These are phyloP conservation scores for Amblyraja radiata DNA, from an alignment of 2,797 vertebrate genomes.

Conservation along the genomic window DNA sequence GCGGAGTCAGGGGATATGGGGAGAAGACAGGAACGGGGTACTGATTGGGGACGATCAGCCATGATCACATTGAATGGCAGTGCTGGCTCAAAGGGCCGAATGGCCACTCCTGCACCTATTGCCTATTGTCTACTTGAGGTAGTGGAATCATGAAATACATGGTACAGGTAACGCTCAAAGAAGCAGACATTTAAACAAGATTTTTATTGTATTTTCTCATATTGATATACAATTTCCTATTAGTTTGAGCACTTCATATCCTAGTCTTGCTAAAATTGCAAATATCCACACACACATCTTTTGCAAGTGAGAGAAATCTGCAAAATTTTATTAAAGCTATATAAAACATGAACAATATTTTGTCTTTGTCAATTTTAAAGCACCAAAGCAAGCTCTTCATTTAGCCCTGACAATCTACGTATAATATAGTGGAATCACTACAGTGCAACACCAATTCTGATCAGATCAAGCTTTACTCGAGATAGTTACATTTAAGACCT, in stretches of 20 bases:
- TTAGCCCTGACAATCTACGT: conserved; percentile 18
- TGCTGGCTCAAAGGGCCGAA: too few relatives aligned
- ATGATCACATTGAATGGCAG: too few relatives aligned
- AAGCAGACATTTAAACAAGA: not conserved
- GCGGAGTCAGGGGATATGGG: too few relatives aligned
- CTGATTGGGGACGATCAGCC: too few relatives aligned
- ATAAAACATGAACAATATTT: conserved; percentile 21
- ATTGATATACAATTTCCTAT: not conserved
- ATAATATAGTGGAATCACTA: conserved; percentile 32
- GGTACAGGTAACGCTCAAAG: not conserved
- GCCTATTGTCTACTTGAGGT: too few relatives aligned
- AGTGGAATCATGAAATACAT: not conserved
- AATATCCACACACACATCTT: not conserved
- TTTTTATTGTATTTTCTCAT: conserved; percentile 21
- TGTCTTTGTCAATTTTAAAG: conserved; percentile 9
- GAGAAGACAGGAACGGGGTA: too few relatives aligned
- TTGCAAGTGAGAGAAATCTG: not conserved
- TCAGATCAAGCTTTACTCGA: conserved; percentile 20
- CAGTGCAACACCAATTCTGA: conserved; percentile 18
- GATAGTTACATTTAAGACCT: not conserved
- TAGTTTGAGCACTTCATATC: not conserved
- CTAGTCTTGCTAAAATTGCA: not conserved
- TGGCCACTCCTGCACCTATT: too few relatives aligned
- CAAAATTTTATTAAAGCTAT: conserved; percentile 26
- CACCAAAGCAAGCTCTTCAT: conserved; percentile 15